These are phyloP conservation scores for Herminia tarsipennalis DNA, from an alignment of 2,888 invertebrate species.

Conservation along the genomic window DNA sequence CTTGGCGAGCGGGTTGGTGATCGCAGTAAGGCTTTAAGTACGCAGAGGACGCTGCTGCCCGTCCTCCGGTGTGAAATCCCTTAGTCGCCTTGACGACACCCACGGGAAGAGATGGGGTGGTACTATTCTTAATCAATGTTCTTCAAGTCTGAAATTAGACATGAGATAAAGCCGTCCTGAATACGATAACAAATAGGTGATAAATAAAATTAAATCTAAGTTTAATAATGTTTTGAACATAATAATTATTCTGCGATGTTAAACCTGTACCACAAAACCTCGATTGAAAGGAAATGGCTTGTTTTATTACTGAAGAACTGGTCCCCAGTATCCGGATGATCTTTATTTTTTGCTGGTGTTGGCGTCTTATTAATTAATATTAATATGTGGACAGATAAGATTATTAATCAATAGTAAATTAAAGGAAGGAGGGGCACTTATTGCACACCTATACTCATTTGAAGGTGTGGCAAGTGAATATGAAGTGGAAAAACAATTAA, in stretches of 20 bases:
- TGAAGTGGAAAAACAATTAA: too few relatives aligned
- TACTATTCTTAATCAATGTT: too few relatives aligned
- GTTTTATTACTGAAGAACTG: conserved; percentile 16
- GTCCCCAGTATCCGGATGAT: conserved; percentile 13
- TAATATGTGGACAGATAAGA: conserved; percentile 1
- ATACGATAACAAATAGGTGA: too few relatives aligned
- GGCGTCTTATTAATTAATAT: conserved; percentile 16
- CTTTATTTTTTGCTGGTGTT: conserved; percentile 10
- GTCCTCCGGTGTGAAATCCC: too few relatives aligned
- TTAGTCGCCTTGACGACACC: too few relatives aligned
- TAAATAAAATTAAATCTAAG: not conserved
- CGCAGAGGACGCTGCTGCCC: too few relatives aligned
- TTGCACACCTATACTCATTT: not conserved
- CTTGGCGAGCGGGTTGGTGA: too few relatives aligned
- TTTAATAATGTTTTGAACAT: conserved; percentile 4
- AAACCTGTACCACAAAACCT: conserved; percentile 13
- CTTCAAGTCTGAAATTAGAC: too few relatives aligned
- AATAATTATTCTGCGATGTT: conserved; percentile 9
- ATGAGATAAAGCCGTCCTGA: too few relatives aligned
- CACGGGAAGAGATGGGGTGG: too few relatives aligned
- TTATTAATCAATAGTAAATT: conserved; percentile 6
- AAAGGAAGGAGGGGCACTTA: not conserved
- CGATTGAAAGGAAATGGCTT: conserved; percentile 16
- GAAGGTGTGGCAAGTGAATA: too few relatives aligned
- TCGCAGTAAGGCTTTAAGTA: too few relatives aligned